Percentiles rank a stretch among this genome's conserved stretches.
phyloP scores from a whole-genome alignment of 2,888 invertebrate species.

The Pterobdella sp. region DNA sequence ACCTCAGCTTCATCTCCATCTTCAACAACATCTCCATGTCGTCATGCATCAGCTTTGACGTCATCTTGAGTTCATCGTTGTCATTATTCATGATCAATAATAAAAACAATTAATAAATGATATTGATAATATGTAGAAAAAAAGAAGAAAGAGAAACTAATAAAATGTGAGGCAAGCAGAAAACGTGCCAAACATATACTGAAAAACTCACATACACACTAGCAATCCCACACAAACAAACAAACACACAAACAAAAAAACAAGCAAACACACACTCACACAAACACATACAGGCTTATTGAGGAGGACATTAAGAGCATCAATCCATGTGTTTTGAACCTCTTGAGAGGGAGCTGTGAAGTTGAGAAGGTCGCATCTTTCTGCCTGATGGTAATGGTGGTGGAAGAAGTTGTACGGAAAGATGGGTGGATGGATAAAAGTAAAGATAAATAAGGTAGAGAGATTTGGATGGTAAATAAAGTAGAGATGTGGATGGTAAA shows the following conservation, averaged over 20 bases:
- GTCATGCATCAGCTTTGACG: constrained; percentile 74
- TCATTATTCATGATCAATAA: not conserved
- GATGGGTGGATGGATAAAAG: constrained; percentile 3
- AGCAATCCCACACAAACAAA: constrained; percentile 41
- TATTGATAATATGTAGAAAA: not conserved
- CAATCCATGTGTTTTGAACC: constrained; percentile 67
- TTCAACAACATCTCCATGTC: constrained; percentile 84
- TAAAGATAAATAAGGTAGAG: not conserved
- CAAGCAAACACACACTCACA: constrained; percentile 27
- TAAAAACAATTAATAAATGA: no score
- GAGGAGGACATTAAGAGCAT: constrained; percentile 82
- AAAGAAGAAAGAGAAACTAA: not conserved
- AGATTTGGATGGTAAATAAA: not conserved
- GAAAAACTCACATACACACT: not conserved
- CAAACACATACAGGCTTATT: constrained; percentile 49
- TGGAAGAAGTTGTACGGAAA: constrained; percentile 41
- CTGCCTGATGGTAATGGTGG: constrained; percentile 45
- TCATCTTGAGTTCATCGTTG: constrained; percentile 62
- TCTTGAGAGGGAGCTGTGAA: constrained; percentile 82
- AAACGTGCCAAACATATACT: not conserved
- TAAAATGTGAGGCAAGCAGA: not conserved
- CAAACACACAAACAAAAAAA: constrained; percentile 8
- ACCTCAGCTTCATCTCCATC: constrained; percentile 87
- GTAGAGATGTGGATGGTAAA: not conserved
- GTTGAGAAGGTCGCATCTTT: constrained; percentile 64